Conservation (phyloP, 2,113 vertebrate genomes). For the Nyctereutes procyonoides region DNA sequence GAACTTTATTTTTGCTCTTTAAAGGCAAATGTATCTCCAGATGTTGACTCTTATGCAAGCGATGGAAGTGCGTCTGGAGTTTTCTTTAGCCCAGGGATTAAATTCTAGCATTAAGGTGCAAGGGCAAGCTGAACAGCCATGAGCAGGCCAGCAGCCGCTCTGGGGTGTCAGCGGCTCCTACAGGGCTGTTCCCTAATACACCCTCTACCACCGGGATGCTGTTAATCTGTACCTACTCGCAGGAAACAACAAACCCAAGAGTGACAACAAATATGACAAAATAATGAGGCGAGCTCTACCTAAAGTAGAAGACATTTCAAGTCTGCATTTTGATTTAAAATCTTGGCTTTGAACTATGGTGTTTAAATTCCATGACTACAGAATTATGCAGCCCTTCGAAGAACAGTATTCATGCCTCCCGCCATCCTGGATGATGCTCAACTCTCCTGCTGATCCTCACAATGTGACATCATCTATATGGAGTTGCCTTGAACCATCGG, state of each 20-base stretch:
- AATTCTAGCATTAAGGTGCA: not conserved
- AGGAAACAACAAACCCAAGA: not conserved
- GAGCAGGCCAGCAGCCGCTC: not conserved
- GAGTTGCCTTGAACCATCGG: not conserved
- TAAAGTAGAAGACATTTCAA: not conserved
- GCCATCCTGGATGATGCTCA: too few species aligned
- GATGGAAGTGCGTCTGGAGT: not conserved
- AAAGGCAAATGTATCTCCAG: conserved; percentile 31
- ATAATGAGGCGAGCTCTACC: not conserved
- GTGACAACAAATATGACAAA: not conserved
- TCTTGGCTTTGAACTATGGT: not conserved
- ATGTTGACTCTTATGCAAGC: not conserved
- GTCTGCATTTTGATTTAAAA: not conserved
- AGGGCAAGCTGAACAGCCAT: not conserved
- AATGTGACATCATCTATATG: not conserved
- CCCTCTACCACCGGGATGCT: not conserved
- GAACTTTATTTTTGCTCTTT: not conserved
- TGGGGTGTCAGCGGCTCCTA: not conserved
- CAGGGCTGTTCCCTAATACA: too few species aligned
- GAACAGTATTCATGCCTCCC: not conserved
- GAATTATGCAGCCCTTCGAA: not conserved
- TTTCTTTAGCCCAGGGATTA: not conserved
- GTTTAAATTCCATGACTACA: not conserved
- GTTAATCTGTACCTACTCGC: not conserved
- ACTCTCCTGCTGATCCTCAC: not conserved